Evolutionary conservation across 1,140 invertebrate genomes (phyloP).

Genomic region (Brevipalpus yothersi): DNA sequence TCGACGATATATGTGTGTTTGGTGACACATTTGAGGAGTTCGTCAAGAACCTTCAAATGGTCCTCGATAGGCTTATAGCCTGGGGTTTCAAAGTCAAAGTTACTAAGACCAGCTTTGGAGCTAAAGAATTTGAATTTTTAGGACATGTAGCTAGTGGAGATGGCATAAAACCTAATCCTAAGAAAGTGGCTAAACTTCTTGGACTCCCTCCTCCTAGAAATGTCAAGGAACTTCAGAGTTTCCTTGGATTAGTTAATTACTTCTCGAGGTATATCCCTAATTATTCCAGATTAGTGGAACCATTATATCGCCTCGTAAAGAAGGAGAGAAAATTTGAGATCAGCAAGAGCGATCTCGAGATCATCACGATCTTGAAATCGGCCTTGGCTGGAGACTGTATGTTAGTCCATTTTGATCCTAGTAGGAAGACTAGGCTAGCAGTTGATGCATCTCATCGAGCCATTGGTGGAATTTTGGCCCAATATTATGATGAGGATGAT

Average conservation of each 20-base stretch:
- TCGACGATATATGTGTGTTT: background rate
- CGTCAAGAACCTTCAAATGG: background rate
- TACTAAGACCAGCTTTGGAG: conserved; percentile 13
- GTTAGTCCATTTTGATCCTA: conserved; percentile 20
- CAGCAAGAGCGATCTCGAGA: conserved; percentile 12
- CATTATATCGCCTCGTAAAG: background rate
- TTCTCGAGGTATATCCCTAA: conserved; percentile 17
- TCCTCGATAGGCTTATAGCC: background rate
- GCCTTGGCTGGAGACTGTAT: too few relatives aligned
- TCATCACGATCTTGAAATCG: too few relatives aligned
- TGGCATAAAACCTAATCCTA: conserved; percentile 15
- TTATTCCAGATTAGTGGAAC: conserved; percentile 10
- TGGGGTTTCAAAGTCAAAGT: background rate
- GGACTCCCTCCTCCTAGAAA: conserved; percentile 15
- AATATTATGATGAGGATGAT: too few relatives aligned
- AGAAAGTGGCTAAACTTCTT: conserved; percentile 19
- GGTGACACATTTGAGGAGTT: background rate
- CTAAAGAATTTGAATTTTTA: conserved; percentile 17
- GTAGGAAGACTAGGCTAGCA: too few relatives aligned
- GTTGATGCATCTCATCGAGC: too few relatives aligned
- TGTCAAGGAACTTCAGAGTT: conserved; percentile 14
- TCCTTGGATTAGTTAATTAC: conserved; percentile 5
- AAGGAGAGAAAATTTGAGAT: background rate
- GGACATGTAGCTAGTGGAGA: conserved; percentile 16
- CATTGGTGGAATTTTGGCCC: too few relatives aligned